Conservation (phyloP, 2,888 invertebrate genomes). For the Salticus scenicus region DNA sequence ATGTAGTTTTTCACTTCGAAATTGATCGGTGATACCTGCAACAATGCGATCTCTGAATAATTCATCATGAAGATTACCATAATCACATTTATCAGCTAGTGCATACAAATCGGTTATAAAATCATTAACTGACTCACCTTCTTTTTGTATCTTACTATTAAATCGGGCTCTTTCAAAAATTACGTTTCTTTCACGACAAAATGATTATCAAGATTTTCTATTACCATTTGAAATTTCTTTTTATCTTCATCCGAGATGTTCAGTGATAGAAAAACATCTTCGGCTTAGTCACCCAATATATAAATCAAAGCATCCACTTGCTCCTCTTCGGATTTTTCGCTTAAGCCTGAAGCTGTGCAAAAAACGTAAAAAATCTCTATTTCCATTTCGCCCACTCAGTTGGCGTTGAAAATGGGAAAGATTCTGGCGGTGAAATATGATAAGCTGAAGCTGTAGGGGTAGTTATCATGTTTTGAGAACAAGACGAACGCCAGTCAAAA, state of each 20-base stretch:
- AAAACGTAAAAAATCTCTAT: no score
- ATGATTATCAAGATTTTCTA: constrained; percentile 58
- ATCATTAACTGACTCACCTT: constrained; percentile 49
- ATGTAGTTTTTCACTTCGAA: constrained; percentile 65
- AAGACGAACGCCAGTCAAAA: no score
- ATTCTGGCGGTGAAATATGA: no score
- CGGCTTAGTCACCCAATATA: background rate
- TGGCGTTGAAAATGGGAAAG: no score
- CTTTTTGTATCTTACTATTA: constrained; percentile 47
- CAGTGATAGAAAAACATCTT: background rate
- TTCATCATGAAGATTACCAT: constrained; percentile 60
- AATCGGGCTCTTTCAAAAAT: constrained; percentile 70
- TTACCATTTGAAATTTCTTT: constrained; percentile 51
- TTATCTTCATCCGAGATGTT: background rate
- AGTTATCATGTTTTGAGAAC: no score
- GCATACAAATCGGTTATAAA: constrained; percentile 63
- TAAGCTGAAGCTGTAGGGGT: no score
- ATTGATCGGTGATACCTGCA: constrained; percentile 63
- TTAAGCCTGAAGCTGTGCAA: no score
- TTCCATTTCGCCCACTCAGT: no score
- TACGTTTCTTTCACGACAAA: constrained; percentile 60
- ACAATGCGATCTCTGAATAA: constrained; percentile 71
- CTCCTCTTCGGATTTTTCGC: no score
- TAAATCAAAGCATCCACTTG: background rate
- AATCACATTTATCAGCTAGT: constrained; percentile 69